Evolutionary conservation across 1,140 invertebrate species (phyloP), one percentile per base, ranked within the genome.

Genomic region (Harpegnathos saltator): DNA sequence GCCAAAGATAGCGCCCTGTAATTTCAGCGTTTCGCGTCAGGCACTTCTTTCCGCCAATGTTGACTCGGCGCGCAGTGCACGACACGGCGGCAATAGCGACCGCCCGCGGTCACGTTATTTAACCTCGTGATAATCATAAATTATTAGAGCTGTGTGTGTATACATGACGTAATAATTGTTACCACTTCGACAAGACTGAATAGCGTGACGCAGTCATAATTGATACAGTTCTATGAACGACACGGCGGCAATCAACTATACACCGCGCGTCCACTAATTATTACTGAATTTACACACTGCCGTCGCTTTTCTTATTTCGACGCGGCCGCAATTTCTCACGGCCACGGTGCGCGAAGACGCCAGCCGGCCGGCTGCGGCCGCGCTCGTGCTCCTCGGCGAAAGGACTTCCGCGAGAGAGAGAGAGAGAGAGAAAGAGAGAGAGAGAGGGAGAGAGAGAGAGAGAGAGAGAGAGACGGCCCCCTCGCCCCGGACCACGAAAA

Each of bases 81-180:
- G 58, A 81, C n/a, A n/a, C 75, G 50, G 65, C 81, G 71, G 75
- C 50, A 81, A 84, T 71, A 84, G 81, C 66, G 62, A 84, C 71
- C 24, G 44, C 82, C 26, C 38, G 63, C 62, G 65, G 82, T 71
- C 66, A 84, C 56, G 66, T 69, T 80, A 84, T 84, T 83, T 80
- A 84, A 69, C 74, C 75, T 78, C 75, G 82, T 66, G 62, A 75
- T 84, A 68, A 81, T 84, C 63, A 84, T 84, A 29, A 84, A 84
- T 84, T 84, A 81, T 84, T 78, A 84, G 14, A 29, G n/a, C 26
- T 62, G 65, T 80, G 56, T 80, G 19, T 54, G 58, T 81, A 48
- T 71, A 80, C 75, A 80, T 14, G 65, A 65, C 33, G 75, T 65
- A 58, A 80, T 84, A 84, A 84, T 84, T 84, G 82, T 84, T 81